These are phyloP conservation scores for Amphilophus citrinellus DNA, from an alignment of 2,113 vertebrate species.

Conservation along the genomic window DNA sequence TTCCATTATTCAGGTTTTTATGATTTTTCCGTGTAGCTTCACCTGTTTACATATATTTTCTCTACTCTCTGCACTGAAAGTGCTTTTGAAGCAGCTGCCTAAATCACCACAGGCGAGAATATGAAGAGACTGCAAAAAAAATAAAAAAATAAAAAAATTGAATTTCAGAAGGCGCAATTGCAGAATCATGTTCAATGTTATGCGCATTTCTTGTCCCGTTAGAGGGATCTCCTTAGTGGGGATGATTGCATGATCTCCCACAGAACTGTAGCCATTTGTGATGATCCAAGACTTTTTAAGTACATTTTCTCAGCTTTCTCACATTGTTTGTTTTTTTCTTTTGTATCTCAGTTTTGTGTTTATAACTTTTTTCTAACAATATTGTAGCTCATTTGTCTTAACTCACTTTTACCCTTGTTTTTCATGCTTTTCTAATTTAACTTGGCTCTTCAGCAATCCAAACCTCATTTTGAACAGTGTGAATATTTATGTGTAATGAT, in stretches of 20 bases:
- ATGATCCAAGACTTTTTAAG: not conserved
- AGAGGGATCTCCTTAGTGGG: not conserved
- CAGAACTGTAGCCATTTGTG: not conserved
- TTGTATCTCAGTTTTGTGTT: not conserved
- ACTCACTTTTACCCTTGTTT: not conserved
- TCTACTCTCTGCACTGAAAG: not conserved
- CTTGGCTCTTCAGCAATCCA: not conserved
- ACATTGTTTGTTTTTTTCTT: too few species aligned
- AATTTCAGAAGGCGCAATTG: not conserved
- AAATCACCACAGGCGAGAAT: not conserved
- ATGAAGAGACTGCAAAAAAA: not conserved
- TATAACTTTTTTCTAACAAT: not conserved
- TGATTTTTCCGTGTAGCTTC: slow-evolving; percentile 6
- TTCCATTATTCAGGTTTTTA: slow-evolving; percentile 14
- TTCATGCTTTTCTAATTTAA: not conserved
- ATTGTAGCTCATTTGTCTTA: not conserved
- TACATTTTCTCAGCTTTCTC: too few species aligned
- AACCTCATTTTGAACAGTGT: not conserved
- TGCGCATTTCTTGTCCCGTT: not conserved
- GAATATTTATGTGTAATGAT: not conserved
- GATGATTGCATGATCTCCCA: not conserved
- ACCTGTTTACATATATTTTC: slow-evolving; percentile 14
- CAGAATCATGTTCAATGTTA: not conserved
- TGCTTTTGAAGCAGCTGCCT: not conserved
- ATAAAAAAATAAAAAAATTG: not conserved